Evolutionary conservation across 2,888 invertebrate species (phyloP).

Genomic region (Gerris lacustris): DNA sequence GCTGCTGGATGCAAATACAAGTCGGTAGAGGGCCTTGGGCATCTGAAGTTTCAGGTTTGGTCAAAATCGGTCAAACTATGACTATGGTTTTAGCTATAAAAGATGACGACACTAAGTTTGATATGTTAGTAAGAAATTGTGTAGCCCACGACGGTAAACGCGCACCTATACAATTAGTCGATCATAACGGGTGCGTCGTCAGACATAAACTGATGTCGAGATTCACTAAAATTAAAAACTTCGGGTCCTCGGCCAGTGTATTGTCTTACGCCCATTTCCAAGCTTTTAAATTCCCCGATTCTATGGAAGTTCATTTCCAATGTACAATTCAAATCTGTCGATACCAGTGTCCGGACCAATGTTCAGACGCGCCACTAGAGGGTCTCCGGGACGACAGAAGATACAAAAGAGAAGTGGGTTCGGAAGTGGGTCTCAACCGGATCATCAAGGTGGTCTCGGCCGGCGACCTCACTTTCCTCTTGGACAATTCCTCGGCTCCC

Average conservation of each 20-base stretch:
- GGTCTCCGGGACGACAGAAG: conserved; percentile 66
- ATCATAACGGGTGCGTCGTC: conserved; percentile 83
- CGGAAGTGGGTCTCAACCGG: conserved; percentile 59
- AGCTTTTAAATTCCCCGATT: conserved; percentile 90
- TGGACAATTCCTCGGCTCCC: conserved; percentile 50
- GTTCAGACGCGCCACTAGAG: conserved; percentile 35
- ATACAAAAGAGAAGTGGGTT: conserved; percentile 63
- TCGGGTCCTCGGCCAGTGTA: conserved; percentile 83
- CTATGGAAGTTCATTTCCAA: conserved; percentile 93
- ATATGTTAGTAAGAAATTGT: conserved; percentile 87
- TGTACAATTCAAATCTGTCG: conserved; percentile 90
- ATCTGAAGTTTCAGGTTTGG: conserved; percentile 83
- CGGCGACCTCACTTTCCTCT: conserved; percentile 71
- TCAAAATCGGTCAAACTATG: conserved; percentile 92
- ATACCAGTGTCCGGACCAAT: conserved; percentile 75
- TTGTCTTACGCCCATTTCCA: conserved; percentile 87
- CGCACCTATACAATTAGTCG: conserved; percentile 83
- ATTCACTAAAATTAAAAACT: conserved; percentile 90
- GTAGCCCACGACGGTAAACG: conserved; percentile 90
- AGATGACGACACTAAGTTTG: conserved; percentile 87
- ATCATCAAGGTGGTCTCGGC: conserved; percentile 84
- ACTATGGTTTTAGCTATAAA: conserved; percentile 92
- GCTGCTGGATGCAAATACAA: conserved; percentile 96
- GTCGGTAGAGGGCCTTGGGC: conserved; percentile 93
- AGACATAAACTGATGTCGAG: conserved; percentile 84